Percentiles rank a stretch among this genome's conserved stretches.
Conservation (phyloP, 2,113 vertebrate species). For the Saccopteryx bilineata region DNA sequence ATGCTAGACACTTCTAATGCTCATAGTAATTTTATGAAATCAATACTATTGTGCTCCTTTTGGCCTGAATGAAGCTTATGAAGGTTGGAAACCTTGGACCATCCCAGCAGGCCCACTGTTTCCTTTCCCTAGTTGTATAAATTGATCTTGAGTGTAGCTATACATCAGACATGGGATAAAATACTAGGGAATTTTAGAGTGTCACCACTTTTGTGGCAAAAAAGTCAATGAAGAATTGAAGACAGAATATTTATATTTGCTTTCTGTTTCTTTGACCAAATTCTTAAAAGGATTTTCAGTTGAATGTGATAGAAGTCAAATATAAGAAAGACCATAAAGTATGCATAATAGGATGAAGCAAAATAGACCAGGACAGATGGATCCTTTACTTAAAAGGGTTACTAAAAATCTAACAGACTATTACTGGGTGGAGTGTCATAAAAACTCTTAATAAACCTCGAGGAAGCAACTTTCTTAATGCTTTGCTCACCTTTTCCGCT, state of each 20-base stretch:
- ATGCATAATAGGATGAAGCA: background rate
- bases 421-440: background rate
- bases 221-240: background rate
- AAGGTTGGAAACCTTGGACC: background rate
- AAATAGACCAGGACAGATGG: background rate
- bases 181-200: background rate
- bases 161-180: background rate
- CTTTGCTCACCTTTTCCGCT: background rate
- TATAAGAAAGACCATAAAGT: background rate
- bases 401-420: background rate
- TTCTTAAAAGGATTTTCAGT: slow-evolving; percentile 19
- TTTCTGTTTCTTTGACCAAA: background rate
- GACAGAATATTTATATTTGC: slow-evolving; percentile 42
- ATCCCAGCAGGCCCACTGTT: background rate
- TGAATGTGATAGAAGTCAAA: background rate
- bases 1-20: background rate
- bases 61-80: background rate
- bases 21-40: slow-evolving; percentile 12
- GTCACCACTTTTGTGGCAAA: background rate
- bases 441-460: background rate
- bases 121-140: background rate
- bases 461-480: background rate
- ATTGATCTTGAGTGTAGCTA: background rate
- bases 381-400: background rate
- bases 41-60: background rate